Evolutionary conservation across 2,888 invertebrate genomes (phyloP).

Genomic region (Ophioninae sp.): DNA sequence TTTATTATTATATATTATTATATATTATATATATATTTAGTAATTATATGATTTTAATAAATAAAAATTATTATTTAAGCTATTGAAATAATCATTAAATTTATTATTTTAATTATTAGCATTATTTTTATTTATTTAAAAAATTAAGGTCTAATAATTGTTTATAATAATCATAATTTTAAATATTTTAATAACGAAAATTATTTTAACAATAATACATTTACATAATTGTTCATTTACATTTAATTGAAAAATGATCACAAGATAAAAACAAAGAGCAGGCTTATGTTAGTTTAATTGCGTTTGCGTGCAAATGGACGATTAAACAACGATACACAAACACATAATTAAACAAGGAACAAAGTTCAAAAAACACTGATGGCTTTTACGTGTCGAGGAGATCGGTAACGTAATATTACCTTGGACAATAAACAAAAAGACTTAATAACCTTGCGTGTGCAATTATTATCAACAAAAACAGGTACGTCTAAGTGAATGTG

Average conservation of each 20-base stretch:
- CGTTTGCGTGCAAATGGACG: constrained; percentile 16
- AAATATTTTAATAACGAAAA: too few species aligned
- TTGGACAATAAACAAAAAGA: constrained; percentile 22
- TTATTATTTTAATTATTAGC: too few species aligned
- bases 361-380: constrained; percentile 28
- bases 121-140: too few species aligned
- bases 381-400: not conserved
- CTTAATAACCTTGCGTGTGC: constrained; percentile 13
- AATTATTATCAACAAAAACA: constrained; percentile 6
- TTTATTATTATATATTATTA: too few species aligned
- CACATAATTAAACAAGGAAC: not conserved
- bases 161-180: too few species aligned
- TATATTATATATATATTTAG: too few species aligned
- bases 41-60: too few species aligned
- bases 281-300: constrained; percentile 12
- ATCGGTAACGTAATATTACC: constrained; percentile 12
- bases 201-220: too few species aligned
- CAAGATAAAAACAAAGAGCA: not conserved
- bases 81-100: too few species aligned
- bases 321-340: not conserved
- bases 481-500: constrained; percentile 7
- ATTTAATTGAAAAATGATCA: not conserved
- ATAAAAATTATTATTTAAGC: too few species aligned
- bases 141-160: too few species aligned
- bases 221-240: too few species aligned